phyloP scores from a whole-genome alignment of 2,113 vertebrate genomes.

The Montifringilla adamsi region DNA sequence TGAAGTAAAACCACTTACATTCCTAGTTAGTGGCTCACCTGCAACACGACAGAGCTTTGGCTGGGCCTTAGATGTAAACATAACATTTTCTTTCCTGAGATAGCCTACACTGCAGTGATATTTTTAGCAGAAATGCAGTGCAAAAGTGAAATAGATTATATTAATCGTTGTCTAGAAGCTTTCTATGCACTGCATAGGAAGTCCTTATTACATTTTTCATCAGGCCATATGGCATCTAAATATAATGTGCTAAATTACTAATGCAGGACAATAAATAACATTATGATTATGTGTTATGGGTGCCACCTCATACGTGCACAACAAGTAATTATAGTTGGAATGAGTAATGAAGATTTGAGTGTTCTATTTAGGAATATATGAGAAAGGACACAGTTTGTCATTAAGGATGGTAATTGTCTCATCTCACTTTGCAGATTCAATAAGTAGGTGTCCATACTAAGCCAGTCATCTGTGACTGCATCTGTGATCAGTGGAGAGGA shows the following conservation, averaged over 20 bases:
- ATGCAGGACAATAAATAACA: slow-evolving; percentile 41
- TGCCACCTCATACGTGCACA: not conserved
- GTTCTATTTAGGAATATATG: not conserved
- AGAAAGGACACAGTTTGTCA: slow-evolving; percentile 29
- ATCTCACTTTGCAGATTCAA: not conserved
- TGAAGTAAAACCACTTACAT: not conserved
- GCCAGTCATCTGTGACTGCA: slow-evolving; percentile 24
- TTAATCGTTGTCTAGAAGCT: not conserved
- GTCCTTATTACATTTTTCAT: not conserved
- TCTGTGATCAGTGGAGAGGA: slow-evolving; percentile 23
- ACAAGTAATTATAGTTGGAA: slow-evolving; percentile 28
- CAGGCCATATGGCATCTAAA: slow-evolving; percentile 1
- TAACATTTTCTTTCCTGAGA: not conserved
- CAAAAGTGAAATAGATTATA: not conserved
- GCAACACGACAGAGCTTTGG: not conserved
- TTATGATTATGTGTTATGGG: slow-evolving; percentile 17
- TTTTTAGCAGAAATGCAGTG: not conserved
- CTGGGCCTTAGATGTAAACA: slow-evolving; percentile 4
- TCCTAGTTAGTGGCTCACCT: not conserved
- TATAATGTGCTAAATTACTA: slow-evolving; percentile 40
- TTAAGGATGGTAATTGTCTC: slow-evolving; percentile 28
- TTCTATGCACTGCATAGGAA: not conserved
- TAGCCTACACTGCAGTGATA: not conserved
- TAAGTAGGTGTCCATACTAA: slow-evolving; percentile 25
- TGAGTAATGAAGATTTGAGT: slow-evolving; percentile 31